phyloP scores from a whole-genome alignment of 2,888 invertebrate species.

The Mimachlamys varia region DNA sequence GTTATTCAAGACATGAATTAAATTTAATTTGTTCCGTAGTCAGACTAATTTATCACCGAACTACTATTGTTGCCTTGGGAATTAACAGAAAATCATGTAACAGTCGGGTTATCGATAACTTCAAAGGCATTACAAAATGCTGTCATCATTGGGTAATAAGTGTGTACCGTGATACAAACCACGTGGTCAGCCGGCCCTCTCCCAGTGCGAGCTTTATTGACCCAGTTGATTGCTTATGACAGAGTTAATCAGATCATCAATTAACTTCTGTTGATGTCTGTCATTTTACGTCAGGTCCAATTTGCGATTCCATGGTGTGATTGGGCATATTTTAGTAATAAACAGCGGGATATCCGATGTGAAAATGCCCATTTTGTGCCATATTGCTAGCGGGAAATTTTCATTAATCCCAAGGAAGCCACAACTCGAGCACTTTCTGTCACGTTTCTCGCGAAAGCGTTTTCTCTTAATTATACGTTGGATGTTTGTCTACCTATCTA shows the following conservation, averaged over 20 bases:
- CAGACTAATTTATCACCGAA: slow-evolving; percentile 29
- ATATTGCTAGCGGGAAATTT: slow-evolving; percentile 12
- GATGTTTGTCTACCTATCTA: neutral
- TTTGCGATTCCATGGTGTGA: slow-evolving; percentile 40
- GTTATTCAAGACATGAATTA: slow-evolving; percentile 37
- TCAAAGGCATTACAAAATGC: slow-evolving; percentile 45
- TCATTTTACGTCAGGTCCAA: slow-evolving; percentile 49
- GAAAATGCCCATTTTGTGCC: slow-evolving; percentile 34
- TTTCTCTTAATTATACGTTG: slow-evolving; percentile 8
- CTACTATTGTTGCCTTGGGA: slow-evolving; percentile 44
- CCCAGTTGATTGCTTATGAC: slow-evolving; percentile 47
- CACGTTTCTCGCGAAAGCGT: slow-evolving; percentile 31
- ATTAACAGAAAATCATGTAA: slow-evolving; percentile 47
- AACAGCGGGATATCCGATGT: slow-evolving; percentile 25
- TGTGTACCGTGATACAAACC: slow-evolving; percentile 43
- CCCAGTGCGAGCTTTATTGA: slow-evolving; percentile 34
- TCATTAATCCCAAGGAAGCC: slow-evolving; percentile 21
- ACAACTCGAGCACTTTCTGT: slow-evolving; percentile 28
- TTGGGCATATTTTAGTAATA: slow-evolving; percentile 33
- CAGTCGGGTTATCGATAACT: slow-evolving; percentile 46
- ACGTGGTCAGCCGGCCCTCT: slow-evolving; percentile 38
- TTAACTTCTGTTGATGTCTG: slow-evolving; percentile 49
- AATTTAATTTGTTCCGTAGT: slow-evolving; percentile 38
- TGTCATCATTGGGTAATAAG: slow-evolving; percentile 48
- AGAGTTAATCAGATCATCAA: slow-evolving; percentile 47